These are phyloP conservation scores for Myopa tessellatipennis DNA, from an alignment of 2,888 invertebrate genomes.

Conservation along the genomic window DNA sequence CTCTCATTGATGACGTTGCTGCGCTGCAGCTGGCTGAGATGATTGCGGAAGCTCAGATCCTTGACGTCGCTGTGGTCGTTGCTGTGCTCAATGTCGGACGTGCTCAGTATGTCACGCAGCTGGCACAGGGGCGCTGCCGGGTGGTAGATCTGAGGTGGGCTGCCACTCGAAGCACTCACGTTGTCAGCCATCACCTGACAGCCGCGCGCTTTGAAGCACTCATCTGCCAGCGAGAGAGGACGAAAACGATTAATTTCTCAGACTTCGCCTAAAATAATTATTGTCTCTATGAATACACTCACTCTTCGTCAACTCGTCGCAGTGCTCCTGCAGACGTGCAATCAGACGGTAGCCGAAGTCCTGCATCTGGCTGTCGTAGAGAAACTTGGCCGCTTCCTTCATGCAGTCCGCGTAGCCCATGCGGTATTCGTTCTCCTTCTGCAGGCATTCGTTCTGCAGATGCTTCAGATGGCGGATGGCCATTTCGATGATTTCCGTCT, in stretches of 20 bases:
- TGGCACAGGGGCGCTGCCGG: conserved; percentile 66
- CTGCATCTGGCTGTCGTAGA: conserved; percentile 88
- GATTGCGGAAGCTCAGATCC: conserved; percentile 66
- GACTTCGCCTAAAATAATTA: not conserved
- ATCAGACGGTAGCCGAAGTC: conserved; percentile 84
- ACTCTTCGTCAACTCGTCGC: conserved; percentile 75
- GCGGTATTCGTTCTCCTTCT: conserved; percentile 72
- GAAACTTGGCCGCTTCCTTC: conserved; percentile 88
- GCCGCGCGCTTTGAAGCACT: conserved; percentile 63
- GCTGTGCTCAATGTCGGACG: conserved; percentile 67
- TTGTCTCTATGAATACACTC: conserved; percentile 43
- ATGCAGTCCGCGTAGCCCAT: conserved; percentile 92
- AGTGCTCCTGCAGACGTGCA: conserved; percentile 86
- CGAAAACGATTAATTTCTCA: not conserved
- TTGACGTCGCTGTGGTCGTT: conserved; percentile 68
- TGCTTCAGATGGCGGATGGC: conserved; percentile 94
- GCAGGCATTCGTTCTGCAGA: conserved; percentile 76
- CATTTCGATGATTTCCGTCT: conserved; percentile 98
- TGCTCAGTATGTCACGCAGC: conserved; percentile 66
- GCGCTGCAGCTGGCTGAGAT: conserved; percentile 62
- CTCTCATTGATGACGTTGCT: conserved; percentile 46
- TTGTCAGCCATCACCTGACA: conserved; percentile 71
- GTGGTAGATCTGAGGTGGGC: conserved; percentile 67
- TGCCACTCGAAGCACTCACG: conserved; percentile 71
- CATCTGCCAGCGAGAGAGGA: conserved; percentile 53